Percentiles rank a stretch among this genome's conserved stretches.
Evolutionary conservation across 2,797 vertebrate species (phyloP).

Genomic region (Pangasius mekongensis): DNA sequence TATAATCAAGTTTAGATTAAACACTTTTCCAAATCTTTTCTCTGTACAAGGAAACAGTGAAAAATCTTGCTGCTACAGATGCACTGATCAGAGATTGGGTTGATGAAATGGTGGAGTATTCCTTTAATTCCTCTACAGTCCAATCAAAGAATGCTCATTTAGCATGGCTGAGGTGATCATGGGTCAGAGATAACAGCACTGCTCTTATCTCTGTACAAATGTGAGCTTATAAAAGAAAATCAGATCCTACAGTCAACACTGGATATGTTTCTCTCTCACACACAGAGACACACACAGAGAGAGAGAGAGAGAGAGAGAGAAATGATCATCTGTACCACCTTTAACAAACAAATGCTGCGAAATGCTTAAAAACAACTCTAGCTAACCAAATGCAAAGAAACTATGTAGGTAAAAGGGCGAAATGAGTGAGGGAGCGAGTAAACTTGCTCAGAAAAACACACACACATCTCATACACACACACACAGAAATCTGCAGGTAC

Average conservation of each 20-base stretch:
- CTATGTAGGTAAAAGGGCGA: background rate
- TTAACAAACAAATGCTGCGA: slow-evolving; percentile 62
- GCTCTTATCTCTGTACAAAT: background rate
- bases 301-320: no score
- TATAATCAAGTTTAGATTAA: no score
- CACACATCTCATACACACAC: background rate
- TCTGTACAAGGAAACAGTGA: no score
- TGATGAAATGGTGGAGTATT: background rate
- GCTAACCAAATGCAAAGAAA: slow-evolving; percentile 34
- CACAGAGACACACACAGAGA: background rate
- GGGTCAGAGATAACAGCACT: background rate
- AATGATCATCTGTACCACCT: slow-evolving; percentile 45
- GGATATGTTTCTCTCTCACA: background rate
- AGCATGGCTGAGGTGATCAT: background rate
- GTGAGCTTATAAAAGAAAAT: slow-evolving; percentile 15
- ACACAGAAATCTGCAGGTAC: slow-evolving; percentile 17
- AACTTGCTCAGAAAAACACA: background rate
- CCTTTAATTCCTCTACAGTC: background rate
- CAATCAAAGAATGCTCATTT: background rate
- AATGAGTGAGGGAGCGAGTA: background rate
- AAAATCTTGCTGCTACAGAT: background rate
- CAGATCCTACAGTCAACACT: background rate
- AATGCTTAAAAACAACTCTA: slow-evolving; percentile 43
- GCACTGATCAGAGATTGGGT: background rate
- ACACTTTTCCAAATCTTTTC: no score